phyloP scores from a whole-genome alignment of 2,113 vertebrate genomes.

The Arothron firmamentum region DNA sequence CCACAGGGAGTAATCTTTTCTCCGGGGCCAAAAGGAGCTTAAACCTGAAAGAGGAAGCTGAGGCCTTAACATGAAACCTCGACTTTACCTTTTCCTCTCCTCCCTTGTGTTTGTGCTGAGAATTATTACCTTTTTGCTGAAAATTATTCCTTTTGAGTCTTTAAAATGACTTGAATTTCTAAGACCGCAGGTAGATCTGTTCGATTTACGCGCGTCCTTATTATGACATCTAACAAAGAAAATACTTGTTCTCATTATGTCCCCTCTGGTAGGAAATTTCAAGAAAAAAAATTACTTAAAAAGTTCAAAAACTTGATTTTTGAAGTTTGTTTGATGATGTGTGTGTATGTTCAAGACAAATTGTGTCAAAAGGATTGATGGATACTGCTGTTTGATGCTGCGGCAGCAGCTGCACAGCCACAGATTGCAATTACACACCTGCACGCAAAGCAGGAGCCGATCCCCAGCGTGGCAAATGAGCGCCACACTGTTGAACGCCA shows the following conservation, averaged over 20 bases:
- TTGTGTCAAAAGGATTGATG: slow-evolving; percentile 48
- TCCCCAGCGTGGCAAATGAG: slow-evolving; percentile 60
- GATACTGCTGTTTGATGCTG: slow-evolving; percentile 38
- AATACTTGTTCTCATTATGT: not conserved
- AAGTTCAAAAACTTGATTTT: slow-evolving; percentile 4
- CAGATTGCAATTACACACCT: slow-evolving; percentile 66
- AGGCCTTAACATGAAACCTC: slow-evolving; percentile 51
- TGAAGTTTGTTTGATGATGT: slow-evolving; percentile 23
- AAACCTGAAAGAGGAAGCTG: slow-evolving; percentile 63
- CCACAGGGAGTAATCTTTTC: slow-evolving; percentile 58
- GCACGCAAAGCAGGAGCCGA: slow-evolving; percentile 55
- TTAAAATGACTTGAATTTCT: slow-evolving; percentile 28
- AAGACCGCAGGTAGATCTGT: slow-evolving; percentile 26
- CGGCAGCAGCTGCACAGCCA: slow-evolving; percentile 43
- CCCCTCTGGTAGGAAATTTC: not conserved
- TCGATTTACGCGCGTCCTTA: not conserved
- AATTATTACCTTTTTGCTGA: slow-evolving; percentile 48
- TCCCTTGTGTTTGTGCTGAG: slow-evolving; percentile 53
- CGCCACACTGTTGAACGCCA: slow-evolving; percentile 39
- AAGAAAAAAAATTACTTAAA: not conserved
- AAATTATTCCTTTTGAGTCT: slow-evolving; percentile 53
- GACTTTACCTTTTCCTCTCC: slow-evolving; percentile 44
- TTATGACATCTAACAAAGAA: not conserved
- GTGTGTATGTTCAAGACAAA: slow-evolving; percentile 27
- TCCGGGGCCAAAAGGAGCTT: slow-evolving; percentile 58